phyloP scores from a whole-genome alignment of 1,140 invertebrate species.

The Zophobas atratus region DNA sequence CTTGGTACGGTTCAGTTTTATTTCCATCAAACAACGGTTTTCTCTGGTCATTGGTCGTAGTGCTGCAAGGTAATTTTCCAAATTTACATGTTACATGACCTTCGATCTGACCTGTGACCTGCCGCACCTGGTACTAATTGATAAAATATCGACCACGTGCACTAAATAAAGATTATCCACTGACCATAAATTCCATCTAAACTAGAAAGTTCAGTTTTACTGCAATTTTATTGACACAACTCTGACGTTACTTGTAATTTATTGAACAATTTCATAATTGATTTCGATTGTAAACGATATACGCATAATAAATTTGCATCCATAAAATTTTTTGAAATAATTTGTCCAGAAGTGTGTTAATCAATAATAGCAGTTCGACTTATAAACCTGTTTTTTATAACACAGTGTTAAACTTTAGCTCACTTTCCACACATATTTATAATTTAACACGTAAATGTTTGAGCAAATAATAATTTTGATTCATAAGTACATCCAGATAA shows the following conservation, averaged over 20 bases:
- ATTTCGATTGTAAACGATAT: slow-evolving; percentile 35
- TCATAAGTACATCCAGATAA: no score
- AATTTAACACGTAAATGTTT: no score
- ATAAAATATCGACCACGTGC: slow-evolving; percentile 51
- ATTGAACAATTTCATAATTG: slow-evolving; percentile 42
- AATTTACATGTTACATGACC: slow-evolving; percentile 48
- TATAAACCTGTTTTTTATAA: slow-evolving; percentile 5
- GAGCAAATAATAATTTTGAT: no score
- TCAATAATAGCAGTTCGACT: no score
- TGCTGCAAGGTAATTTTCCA: slow-evolving; percentile 29
- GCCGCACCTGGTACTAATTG: slow-evolving; percentile 52
- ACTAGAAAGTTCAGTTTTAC: slow-evolving; percentile 46
- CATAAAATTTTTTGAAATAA: slow-evolving; percentile 26
- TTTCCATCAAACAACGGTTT: slow-evolving; percentile 34
- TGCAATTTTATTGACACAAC: slow-evolving; percentile 41
- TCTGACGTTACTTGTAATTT: slow-evolving; percentile 29
- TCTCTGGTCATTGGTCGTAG: slow-evolving; percentile 36
- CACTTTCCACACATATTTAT: no score
- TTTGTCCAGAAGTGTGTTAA: not conserved
- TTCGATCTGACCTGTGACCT: slow-evolving; percentile 44
- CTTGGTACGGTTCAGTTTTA: slow-evolving; percentile 21
- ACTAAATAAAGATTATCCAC: slow-evolving; percentile 49
- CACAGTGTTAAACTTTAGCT: not conserved
- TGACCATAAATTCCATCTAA: slow-evolving; percentile 47
- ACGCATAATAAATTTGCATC: slow-evolving; percentile 23